Evolutionary conservation across 2,888 invertebrate genomes (phyloP).

Genomic region (Rhamphomyia laevipes): DNA sequence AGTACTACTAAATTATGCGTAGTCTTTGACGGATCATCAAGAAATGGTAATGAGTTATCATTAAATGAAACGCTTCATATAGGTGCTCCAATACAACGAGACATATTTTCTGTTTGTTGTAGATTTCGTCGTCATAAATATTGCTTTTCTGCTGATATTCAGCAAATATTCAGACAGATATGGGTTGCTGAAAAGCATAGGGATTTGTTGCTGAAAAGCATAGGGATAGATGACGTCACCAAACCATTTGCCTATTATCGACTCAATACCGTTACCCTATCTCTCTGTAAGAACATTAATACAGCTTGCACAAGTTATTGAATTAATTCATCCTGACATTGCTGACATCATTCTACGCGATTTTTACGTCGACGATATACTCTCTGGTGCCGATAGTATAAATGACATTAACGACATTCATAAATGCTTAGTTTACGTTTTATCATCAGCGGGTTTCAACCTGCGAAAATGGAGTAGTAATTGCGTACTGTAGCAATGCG

Average conservation of each 20-base stretch:
- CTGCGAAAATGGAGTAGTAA: constrained; percentile 8
- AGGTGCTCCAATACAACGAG: constrained; percentile 8
- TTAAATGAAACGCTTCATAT: constrained; percentile 8
- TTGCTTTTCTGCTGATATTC: constrained; percentile 9
- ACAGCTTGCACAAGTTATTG: constrained; percentile 9
- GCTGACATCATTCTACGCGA: constrained; percentile 9
- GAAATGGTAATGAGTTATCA: not conserved
- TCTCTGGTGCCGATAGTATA: constrained; percentile 8
- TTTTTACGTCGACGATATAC: constrained; percentile 14
- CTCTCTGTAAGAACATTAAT: constrained; percentile 12
- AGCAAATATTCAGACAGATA: constrained; percentile 12
- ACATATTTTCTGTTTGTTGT: constrained; percentile 4
- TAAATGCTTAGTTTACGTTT: no score
- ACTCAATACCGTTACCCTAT: constrained; percentile 13
- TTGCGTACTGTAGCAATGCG: not conserved
- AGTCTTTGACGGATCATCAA: constrained; percentile 10
- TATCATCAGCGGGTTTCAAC: no score
- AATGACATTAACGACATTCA: not conserved
- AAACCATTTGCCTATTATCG: constrained; percentile 11
- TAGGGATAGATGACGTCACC: constrained; percentile 6
- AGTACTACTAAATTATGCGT: constrained; percentile 11
- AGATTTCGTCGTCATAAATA: constrained; percentile 5
- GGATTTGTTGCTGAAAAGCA: constrained; percentile 10
- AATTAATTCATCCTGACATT: constrained; percentile 9
- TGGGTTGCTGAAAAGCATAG: constrained; percentile 4